phyloP scores from a whole-genome alignment of 1,140 invertebrate genomes.

The Ptiloglossa arizonensis region DNA sequence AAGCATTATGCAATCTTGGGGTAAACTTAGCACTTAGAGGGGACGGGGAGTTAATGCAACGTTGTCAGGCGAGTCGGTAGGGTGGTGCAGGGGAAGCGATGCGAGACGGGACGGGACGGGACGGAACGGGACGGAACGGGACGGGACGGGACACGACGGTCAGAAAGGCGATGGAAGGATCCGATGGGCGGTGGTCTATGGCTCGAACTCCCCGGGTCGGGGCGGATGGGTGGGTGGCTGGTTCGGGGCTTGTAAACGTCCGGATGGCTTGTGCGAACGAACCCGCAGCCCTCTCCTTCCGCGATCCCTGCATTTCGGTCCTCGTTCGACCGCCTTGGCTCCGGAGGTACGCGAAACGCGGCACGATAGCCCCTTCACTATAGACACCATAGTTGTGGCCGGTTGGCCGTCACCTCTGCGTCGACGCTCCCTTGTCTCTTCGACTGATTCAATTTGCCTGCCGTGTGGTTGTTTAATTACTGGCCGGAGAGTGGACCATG shows the following conservation, averaged over 20 bases:
- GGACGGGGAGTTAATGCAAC: constrained; percentile 78
- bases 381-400: constrained; percentile 80
- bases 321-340: constrained; percentile 45
- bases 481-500: constrained; percentile 78
- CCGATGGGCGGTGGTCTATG: constrained; percentile 63
- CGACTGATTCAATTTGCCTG: constrained; percentile 81
- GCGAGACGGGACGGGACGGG: constrained; percentile 16
- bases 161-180: constrained; percentile 60
- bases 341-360: constrained; percentile 50
- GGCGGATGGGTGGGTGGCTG: constrained; percentile 55
- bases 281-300: constrained; percentile 44
- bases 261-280: constrained; percentile 49
- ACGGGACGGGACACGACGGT: constrained; percentile 4
- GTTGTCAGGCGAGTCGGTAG: constrained; percentile 64
- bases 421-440: constrained; percentile 81
- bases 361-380: constrained; percentile 68
- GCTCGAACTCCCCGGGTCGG: constrained; percentile 57
- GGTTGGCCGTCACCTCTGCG: constrained; percentile 81
- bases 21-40: constrained; percentile 80
- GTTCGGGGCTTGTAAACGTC: constrained; percentile 64
- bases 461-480: constrained; percentile 82
- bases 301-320: constrained; percentile 41
- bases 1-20: constrained; percentile 79
- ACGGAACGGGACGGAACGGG: neutral
- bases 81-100: neutral